A percentile compares a stretch with the other conserved stretches of the same genome.
These are phyloP conservation scores for Peromyscus polionotus DNA, from an alignment of 2,113 vertebrate genomes.

Conservation along the genomic window DNA sequence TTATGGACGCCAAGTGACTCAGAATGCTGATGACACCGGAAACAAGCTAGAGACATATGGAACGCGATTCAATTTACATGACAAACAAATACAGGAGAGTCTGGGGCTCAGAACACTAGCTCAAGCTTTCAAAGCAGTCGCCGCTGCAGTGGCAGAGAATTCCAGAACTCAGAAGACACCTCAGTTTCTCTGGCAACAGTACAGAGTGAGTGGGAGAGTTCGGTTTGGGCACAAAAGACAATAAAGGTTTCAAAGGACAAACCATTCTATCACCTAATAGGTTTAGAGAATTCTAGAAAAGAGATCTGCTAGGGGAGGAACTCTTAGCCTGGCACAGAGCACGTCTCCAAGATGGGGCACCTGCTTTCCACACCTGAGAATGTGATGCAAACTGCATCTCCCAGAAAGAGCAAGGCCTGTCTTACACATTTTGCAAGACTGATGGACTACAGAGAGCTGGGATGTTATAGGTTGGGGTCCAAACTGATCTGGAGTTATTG, in stretches of 20 bases:
- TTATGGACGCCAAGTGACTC: not conserved
- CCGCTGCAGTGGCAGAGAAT: fast-evolving
- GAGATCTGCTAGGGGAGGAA: not conserved
- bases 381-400: fast-evolving
- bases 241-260: not conserved
- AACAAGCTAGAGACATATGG: conserved; percentile 34
- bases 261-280: fast-evolving
- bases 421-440: not conserved
- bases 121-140: not conserved
- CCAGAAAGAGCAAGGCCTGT: not conserved
- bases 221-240: not conserved
- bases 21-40: not conserved
- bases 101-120: not conserved
- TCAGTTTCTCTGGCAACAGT: fast-evolving
- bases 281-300: not conserved
- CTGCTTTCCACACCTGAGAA: fast-evolving
- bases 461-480: not conserved
- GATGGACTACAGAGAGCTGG: not conserved
- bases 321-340: not conserved
- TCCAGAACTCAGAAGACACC: not conserved
- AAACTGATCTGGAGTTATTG: not conserved
- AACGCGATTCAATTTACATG: not conserved
- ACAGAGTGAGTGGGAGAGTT: not conserved
- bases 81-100: not conserved
- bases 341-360: fast-evolving